phyloP scores from a whole-genome alignment of 2,888 invertebrate genomes.

The Trissoscelio sp. region DNA sequence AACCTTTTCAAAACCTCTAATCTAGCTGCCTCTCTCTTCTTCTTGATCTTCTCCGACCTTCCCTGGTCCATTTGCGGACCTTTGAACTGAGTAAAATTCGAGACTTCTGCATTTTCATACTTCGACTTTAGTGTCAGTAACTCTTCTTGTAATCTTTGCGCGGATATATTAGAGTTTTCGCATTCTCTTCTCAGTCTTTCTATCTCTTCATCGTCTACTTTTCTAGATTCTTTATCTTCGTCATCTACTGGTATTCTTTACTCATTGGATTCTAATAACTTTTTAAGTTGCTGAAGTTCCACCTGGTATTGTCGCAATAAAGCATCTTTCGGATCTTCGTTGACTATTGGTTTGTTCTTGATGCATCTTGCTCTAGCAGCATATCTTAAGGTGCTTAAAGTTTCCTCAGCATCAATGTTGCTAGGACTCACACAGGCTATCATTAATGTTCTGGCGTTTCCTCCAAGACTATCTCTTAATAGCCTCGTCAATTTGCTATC shows the following conservation, averaged over 20 bases:
- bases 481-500: constrained; percentile 94
- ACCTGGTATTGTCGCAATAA: constrained; percentile 92
- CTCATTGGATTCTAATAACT: constrained; percentile 83
- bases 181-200: constrained; percentile 76
- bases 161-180: constrained; percentile 78
- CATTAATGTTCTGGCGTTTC: constrained; percentile 95
- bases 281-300: constrained; percentile 90
- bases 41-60: constrained; percentile 75
- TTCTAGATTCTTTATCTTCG: constrained; percentile 57
- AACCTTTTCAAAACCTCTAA: constrained; percentile 79
- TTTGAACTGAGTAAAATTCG: not conserved
- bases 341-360: constrained; percentile 92
- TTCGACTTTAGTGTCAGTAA: constrained; percentile 73
- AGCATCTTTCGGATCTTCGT: constrained; percentile 96
- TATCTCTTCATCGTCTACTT: constrained; percentile 72
- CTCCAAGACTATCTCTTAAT: constrained; percentile 92
- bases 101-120: constrained; percentile 66
- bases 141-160: constrained; percentile 77
- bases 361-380: constrained; percentile 95
- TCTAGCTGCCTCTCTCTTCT: constrained; percentile 80
- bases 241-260: constrained; percentile 54
- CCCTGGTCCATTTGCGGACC: constrained; percentile 74
- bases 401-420: constrained; percentile 93
- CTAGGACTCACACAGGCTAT: constrained; percentile 93
- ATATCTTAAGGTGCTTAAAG: constrained; percentile 91